These are phyloP conservation scores for Todus mexicanus DNA, from an alignment of 2,797 vertebrate genomes.

Conservation along the genomic window DNA sequence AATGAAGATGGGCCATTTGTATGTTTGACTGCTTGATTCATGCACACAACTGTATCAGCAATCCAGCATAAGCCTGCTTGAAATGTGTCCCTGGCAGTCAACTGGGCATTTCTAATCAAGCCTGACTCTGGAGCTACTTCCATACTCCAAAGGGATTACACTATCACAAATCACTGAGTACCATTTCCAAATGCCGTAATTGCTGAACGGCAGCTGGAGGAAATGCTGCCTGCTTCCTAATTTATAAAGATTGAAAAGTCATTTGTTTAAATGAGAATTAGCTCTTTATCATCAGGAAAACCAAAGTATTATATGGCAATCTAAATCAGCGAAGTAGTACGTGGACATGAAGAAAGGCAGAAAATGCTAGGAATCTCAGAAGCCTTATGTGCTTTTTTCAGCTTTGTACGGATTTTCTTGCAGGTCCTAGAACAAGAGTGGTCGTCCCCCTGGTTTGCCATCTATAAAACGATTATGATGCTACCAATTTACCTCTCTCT, in stretches of 20 bases:
- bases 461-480: background rate
- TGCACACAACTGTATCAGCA: background rate
- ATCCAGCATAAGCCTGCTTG: background rate
- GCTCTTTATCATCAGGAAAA: constrained; percentile 17
- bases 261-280: constrained; percentile 35
- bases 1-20: background rate
- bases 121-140: constrained; percentile 25
- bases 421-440: background rate
- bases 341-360: background rate
- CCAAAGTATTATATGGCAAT: background rate
- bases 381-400: background rate
- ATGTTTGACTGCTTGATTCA: background rate
- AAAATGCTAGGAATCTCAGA: background rate
- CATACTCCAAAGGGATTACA: background rate
- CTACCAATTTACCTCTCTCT: background rate
- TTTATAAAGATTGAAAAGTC: background rate
- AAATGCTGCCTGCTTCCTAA: constrained; percentile 4
- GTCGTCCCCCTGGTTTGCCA: background rate
- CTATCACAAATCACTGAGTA: background rate
- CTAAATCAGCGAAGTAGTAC: background rate
- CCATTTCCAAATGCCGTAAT: background rate
- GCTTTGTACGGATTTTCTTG: background rate
- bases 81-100: constrained; percentile 17
- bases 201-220: constrained; percentile 8
- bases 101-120: constrained; percentile 13